Base-by-base conservation (phyloP, 23 tunicate species). In the Diplosoma virens region DNA sequence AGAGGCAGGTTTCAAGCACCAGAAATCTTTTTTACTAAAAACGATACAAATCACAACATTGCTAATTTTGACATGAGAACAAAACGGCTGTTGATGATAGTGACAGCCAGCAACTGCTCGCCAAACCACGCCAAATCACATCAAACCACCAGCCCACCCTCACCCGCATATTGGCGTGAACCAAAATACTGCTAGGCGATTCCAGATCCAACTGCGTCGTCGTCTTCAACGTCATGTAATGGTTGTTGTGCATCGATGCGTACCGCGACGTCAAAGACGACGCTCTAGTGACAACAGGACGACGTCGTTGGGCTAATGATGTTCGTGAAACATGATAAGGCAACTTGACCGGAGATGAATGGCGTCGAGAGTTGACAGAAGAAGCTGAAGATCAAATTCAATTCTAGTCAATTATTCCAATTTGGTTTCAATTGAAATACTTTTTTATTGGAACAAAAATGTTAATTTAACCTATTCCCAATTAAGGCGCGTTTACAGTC, bases 131-230 rank as follows among this genome's bases (percentile, higher is more conserved):
- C 16, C 11, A 45, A 16, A 9, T 45, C 16, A 45, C 52, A 16
- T 45, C 16, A 45, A 11, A 45, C 11, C n/a, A 59, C 14, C 66
- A 59, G 24, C 0, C 14, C 25, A 18, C 17, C 25, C 67, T 86
- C 67, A 90, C 97, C 86, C 82, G 66, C 82, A 90, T 76, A 33
- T 86, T 79, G 0, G 97, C 87, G 45, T 90, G 64, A 29, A 87
- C 87, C 5, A 90, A 75, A 20, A 90, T 66, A 34, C 97, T 90
- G 79, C 77, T 73, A n/a, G 97, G 97, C 3, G 97, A 84, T 56
- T 90, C 97, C 47, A 90, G 67, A 63, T 90, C 97, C 58, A 87
- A 47, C 21, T 35, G 30, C 30, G 79, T 58, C 11, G 20, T 24
- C 59, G 16, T 55, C 28, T 63, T 75, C 20, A 59, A 11, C 16